These are phyloP conservation scores for Dinoponera quadriceps DNA, from an alignment of 1,140 invertebrate genomes.

Conservation along the genomic window DNA sequence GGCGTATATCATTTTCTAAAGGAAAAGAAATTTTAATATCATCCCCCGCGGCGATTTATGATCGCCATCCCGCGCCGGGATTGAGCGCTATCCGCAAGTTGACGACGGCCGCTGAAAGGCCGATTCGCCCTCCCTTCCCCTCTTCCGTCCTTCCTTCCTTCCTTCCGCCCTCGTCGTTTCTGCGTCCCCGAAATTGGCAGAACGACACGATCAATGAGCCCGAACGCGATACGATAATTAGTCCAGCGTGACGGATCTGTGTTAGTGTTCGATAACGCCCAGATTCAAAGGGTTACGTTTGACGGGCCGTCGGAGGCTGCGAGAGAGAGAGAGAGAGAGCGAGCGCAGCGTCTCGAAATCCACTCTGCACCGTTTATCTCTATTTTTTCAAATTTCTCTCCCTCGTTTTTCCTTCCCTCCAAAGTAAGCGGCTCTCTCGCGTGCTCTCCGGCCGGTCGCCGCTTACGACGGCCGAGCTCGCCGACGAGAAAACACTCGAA, in stretches of 20 bases:
- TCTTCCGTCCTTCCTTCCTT: background rate
- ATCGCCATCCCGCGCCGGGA: conserved; percentile 22
- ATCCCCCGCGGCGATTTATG: conserved; percentile 64
- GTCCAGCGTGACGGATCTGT: conserved; percentile 44
- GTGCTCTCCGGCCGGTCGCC: background rate
- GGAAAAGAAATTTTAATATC: conserved; percentile 72
- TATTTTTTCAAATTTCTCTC: no score
- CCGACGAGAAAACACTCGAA: background rate
- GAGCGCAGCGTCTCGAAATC: background rate
- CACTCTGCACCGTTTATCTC: background rate
- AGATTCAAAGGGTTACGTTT: background rate
- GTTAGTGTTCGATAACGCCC: background rate
- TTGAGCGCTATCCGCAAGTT: conserved; percentile 48
- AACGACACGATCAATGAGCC: conserved; percentile 57
- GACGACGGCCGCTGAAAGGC: conserved; percentile 29
- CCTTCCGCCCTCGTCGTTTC: background rate
- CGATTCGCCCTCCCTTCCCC: background rate
- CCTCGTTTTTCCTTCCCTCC: background rate
- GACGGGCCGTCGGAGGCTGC: no score
- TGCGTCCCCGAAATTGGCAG: conserved; percentile 54
- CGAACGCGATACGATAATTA: conserved; percentile 68
- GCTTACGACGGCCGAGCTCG: background rate
- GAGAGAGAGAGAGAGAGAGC: background rate
- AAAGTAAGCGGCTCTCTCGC: background rate
- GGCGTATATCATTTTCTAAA: conserved; percentile 54